Percentiles rank a stretch among this genome's conserved stretches.
Evolutionary conservation across 2,888 invertebrate genomes (phyloP).

Genomic region (Xylota sylvarum): DNA sequence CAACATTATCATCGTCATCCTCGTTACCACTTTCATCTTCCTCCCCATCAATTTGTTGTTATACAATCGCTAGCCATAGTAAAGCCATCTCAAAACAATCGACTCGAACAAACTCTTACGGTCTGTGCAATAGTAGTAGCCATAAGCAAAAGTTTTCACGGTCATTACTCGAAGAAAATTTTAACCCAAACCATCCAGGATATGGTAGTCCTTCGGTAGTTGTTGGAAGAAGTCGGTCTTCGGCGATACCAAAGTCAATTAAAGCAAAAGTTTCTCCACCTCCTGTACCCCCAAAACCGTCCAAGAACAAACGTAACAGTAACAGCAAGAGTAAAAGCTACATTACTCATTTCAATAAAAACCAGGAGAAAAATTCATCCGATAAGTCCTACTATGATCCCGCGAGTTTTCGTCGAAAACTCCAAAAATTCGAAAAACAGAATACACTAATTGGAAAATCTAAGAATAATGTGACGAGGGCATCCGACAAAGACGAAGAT

Average conservation of each 20-base stretch:
- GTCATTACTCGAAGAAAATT: slow-evolving; percentile 16
- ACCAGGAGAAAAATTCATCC: slow-evolving; percentile 12
- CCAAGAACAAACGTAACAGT: slow-evolving; percentile 31
- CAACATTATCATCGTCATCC: slow-evolving; percentile 46
- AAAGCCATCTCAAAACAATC: slow-evolving; percentile 69
- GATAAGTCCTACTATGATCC: slow-evolving; percentile 78
- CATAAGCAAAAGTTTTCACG: slow-evolving; percentile 31
- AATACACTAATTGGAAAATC: slow-evolving; percentile 65
- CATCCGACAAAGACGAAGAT: slow-evolving; percentile 45
- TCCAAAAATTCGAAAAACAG: slow-evolving; percentile 80
- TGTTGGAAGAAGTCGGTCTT: slow-evolving; percentile 32
- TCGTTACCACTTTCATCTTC: slow-evolving; percentile 51
- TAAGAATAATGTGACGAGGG: slow-evolving; percentile 58
- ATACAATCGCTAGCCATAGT: slow-evolving; percentile 80
- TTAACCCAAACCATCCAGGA: background rate
- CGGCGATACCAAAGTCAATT: slow-evolving; percentile 35
- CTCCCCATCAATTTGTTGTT: slow-evolving; percentile 83
- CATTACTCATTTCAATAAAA: slow-evolving; percentile 16
- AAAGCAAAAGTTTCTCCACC: slow-evolving; percentile 66
- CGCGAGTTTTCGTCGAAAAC: slow-evolving; percentile 79
- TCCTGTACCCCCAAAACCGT: slow-evolving; percentile 79
- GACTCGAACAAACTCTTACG: slow-evolving; percentile 27
- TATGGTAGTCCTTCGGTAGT: background rate
- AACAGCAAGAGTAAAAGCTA: slow-evolving; percentile 29
- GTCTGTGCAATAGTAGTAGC: slow-evolving; percentile 10